phyloP scores from a whole-genome alignment of 2,888 invertebrate genomes.

The Gari tellinella region DNA sequence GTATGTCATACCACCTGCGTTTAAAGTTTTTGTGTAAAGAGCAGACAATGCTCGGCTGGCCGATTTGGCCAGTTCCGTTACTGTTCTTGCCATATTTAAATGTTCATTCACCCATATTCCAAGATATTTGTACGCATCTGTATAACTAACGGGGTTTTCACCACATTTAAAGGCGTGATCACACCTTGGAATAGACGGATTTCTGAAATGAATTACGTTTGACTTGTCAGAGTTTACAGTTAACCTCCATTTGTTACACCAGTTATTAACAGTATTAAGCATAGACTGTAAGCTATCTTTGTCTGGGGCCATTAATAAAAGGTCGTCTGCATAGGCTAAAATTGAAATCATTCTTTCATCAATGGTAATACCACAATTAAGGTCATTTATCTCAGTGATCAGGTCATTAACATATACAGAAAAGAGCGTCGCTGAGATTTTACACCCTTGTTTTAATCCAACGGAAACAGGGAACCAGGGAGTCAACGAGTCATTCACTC shows the following conservation, averaged over 20 bases:
- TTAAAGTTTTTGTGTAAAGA: not conserved
- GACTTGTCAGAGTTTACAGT: constrained; percentile 4
- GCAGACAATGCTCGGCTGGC: constrained; percentile 2
- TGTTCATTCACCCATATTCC: constrained; percentile 4
- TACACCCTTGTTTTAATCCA: not conserved
- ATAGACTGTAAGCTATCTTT: not conserved
- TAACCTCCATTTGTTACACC: constrained; percentile 6
- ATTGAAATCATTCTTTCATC: too few relatives aligned
- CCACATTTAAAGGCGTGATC: constrained; percentile 1
- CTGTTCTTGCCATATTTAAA: not conserved
- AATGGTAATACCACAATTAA: too few relatives aligned
- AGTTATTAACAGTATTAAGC: not conserved
- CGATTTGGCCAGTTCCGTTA: constrained; percentile 3
- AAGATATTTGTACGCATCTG: not conserved
- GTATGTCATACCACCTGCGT: not conserved
- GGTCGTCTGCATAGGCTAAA: too few relatives aligned
- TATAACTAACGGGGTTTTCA: not conserved
- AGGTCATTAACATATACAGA: too few relatives aligned
- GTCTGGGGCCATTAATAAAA: too few relatives aligned
- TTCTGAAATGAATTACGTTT: not conserved
- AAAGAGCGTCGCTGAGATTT: too few relatives aligned
- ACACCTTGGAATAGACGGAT: not conserved
- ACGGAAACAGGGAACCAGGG: constrained; percentile 2
- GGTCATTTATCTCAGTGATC: too few relatives aligned
- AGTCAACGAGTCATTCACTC: constrained; percentile 1